Evolutionary conservation across 2,113 vertebrate species (phyloP), one percentile per base, ranked within the genome.

Genomic region (Zosterops borbonicus): DNA sequence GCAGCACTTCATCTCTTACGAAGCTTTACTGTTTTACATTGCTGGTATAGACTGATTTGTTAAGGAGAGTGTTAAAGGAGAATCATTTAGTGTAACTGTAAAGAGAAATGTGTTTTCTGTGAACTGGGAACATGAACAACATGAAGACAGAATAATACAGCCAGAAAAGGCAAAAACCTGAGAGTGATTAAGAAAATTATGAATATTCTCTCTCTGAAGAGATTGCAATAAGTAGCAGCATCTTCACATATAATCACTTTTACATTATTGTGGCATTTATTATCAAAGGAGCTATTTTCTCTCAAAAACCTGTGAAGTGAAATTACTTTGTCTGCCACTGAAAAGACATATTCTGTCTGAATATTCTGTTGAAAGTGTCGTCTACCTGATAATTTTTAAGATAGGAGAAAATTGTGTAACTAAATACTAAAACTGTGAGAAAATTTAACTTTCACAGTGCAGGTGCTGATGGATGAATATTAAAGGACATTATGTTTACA

Each of bases 111-210:
- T 49, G 28, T 90, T 90, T 90, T 79, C 70, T 83, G 53, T 50
- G 49, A 91, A 69, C 4, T 65, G 53, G 55, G 70, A 91, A 91
- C 23, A 87, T 7, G 33, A 94, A 71, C 31, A 76, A 90, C 31
- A 90, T 53, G n/a, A 80, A 87, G 77, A 87, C 31, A 64, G 74
- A 89, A 55, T 39, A 91, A 85, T 69, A 73, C 16, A 90, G 41
- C 16, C 53, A 90, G 89, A 76, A 92, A 93, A 94, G 22, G 39
- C 41, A 81, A 96, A 96, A 82, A 56, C 55, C 10, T 58, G 37
- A 79, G 31, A 85, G 22, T 58, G 62, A 92, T 77, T 92, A 90
- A 85, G 82, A 65, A 23, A 92, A 65, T 94, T 91, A 83, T 11
- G 12, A 90, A 92, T 88, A 94, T 80, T 93, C 62, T 65, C 31